Evolutionary conservation across 2,888 invertebrate species (phyloP).

Genomic region (Eristalis tenax): DNA sequence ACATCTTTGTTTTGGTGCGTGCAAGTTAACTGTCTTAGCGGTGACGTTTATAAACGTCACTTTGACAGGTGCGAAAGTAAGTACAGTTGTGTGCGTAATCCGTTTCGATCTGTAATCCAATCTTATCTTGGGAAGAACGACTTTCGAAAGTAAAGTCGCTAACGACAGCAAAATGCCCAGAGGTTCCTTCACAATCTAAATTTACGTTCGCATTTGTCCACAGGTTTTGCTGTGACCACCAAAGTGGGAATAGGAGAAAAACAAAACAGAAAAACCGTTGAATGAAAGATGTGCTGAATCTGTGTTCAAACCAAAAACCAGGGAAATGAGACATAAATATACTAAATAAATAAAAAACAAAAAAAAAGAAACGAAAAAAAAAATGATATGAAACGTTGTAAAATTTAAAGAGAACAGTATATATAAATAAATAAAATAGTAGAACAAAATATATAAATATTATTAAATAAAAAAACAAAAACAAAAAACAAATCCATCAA

Average conservation of each 20-base stretch:
- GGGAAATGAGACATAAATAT: slow-evolving; percentile 68
- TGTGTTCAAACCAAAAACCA: slow-evolving; percentile 70
- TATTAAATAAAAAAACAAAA: slow-evolving; percentile 56
- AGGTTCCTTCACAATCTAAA: background rate
- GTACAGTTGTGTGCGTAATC: slow-evolving; percentile 1
- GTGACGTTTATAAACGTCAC: slow-evolving; percentile 47
- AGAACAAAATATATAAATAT: slow-evolving; percentile 72
- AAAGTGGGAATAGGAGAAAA: slow-evolving; percentile 3
- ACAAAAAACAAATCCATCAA: background rate
- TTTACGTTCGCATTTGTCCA: background rate
- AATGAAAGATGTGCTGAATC: slow-evolving; percentile 69
- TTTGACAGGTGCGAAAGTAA: slow-evolving; percentile 46
- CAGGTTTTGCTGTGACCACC: slow-evolving; percentile 43
- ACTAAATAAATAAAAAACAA: slow-evolving; percentile 44
- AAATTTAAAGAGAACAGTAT: slow-evolving; percentile 66
- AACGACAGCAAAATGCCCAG: no score
- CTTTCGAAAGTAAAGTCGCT: no score
- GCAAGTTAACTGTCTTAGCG: slow-evolving; percentile 29
- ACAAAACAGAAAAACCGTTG: slow-evolving; percentile 25
- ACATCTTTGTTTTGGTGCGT: slow-evolving; percentile 63
- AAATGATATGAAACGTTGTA: slow-evolving; percentile 51
- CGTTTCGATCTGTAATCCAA: no score
- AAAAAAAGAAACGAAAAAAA: slow-evolving; percentile 29
- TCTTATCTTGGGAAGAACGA: no score
- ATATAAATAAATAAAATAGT: slow-evolving; percentile 35